Base-by-base conservation (phyloP, 2,888 invertebrate genomes). In the Zelleria hepariella region DNA sequence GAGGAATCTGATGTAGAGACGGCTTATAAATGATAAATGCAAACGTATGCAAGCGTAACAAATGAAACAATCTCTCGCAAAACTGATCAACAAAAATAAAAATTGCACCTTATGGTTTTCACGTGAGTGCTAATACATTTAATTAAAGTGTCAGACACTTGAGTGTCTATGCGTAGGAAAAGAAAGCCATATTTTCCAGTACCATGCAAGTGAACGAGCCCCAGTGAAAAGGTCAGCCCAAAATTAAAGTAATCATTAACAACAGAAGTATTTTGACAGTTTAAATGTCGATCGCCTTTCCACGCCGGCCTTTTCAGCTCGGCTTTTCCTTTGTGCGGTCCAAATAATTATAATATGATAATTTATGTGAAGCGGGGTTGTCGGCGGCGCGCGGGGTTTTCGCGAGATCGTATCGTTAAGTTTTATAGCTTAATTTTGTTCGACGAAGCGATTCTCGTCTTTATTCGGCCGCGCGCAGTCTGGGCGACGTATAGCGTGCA, bases 191-290 rank as follows among this genome's bases (percentile, higher is more conserved):
- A 2, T 42, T 15, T 42, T 15, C 5, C 32, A 10, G 10, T 42
- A 15, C 32, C 32, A 15, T 42, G 15, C 15, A 42, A 42, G 15
- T 75, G 67, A 73, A 70, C 72, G 62, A 68, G 69, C 65, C 73
- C 79, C 83, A 86, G 82, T 80, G 84, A 86, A 87, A 87, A 87
- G 86, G 87, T 86, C 86, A 85, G 69, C 61, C 75, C 74, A 75
- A 79, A 78, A 83, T 83, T 85, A 78, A 82, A 80, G 75, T 81
- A 80, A 82, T 80, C 73, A 82, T 82, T 81, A 79, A 71, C 64
- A 68, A 66, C 69, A 73, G 77, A 79, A 68, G 69, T 77, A 74
- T 80, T 79, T 77, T 80, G 81, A 78, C 81, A 77, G 75, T 65
- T 70, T 68, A 69, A 78, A 81, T 77, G 73, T 77, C 72, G 75